Conservation (phyloP, 1,140 invertebrate species). For the Neodiprion pinetum region DNA sequence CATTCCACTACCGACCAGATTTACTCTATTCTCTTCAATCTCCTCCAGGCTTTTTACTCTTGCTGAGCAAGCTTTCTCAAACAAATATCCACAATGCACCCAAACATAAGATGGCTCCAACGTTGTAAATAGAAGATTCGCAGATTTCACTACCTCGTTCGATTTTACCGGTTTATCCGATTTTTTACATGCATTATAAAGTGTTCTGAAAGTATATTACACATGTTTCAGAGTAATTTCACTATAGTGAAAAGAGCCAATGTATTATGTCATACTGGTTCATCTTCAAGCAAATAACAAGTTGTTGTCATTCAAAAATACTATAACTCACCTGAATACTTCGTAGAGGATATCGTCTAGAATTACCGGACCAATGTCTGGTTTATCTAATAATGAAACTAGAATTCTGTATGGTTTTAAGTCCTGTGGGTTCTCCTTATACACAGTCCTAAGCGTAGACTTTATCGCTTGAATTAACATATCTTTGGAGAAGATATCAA, state of each 20-base stretch:
- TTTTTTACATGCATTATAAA: conserved; percentile 60
- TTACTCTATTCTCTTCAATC: conserved; percentile 45
- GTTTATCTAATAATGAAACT: conserved; percentile 87
- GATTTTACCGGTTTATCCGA: conserved; percentile 46
- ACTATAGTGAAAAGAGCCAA: conserved; percentile 7
- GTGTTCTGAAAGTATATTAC: conserved; percentile 54
- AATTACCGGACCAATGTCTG: conserved; percentile 86
- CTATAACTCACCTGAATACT: conserved; percentile 73
- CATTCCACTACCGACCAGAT: conserved; percentile 67
- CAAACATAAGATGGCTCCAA: conserved; percentile 88
- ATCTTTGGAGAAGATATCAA: conserved; percentile 76
- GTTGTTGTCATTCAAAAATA: not conserved
- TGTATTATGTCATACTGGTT: too few species aligned
- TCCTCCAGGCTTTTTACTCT: conserved; percentile 41
- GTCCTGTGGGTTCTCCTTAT: conserved; percentile 68
- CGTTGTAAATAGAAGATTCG: conserved; percentile 85
- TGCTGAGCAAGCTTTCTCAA: conserved; percentile 68
- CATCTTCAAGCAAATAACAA: not conserved
- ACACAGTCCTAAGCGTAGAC: conserved; percentile 66
- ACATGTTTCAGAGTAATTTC: conserved; percentile 24
- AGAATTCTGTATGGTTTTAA: conserved; percentile 85
- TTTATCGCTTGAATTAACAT: conserved; percentile 72
- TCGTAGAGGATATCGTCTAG: conserved; percentile 87
- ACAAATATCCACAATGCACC: conserved; percentile 80
- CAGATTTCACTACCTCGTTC: conserved; percentile 79